phyloP scores from a whole-genome alignment of 2,888 invertebrate genomes.

The Bhutanitis thaidina region DNA sequence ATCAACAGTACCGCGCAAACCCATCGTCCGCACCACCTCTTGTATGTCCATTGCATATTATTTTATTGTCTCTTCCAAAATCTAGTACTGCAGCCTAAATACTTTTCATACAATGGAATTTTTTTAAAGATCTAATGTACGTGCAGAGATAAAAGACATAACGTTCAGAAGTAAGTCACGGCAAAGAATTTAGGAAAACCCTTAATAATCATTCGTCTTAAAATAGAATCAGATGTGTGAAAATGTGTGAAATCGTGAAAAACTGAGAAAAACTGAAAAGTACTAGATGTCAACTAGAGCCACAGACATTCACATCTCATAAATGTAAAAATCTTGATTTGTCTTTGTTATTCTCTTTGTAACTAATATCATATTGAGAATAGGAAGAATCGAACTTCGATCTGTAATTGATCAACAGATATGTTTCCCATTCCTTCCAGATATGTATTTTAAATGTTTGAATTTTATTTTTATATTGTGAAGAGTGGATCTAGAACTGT shows the following conservation, averaged over 20 bases:
- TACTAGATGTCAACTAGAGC: constrained; percentile 22
- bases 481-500: too few relatives aligned
- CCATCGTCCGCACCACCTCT: constrained; percentile 59
- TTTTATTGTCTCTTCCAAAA: constrained; percentile 33
- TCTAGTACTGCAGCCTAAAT: constrained; percentile 36
- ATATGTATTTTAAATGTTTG: too few relatives aligned
- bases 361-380: too few relatives aligned
- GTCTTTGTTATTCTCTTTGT: too few relatives aligned
- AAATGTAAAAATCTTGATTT: too few relatives aligned
- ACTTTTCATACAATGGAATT: constrained; percentile 42
- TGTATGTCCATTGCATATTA: constrained; percentile 74
- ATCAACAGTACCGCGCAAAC: constrained; percentile 47
- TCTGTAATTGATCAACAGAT: too few relatives aligned
- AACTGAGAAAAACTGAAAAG: constrained; percentile 54
- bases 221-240: constrained; percentile 69
- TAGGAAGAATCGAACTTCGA: too few relatives aligned
- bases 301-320: too few relatives aligned
- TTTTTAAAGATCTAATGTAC: constrained; percentile 41
- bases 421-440: too few relatives aligned
- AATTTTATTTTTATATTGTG: too few relatives aligned
- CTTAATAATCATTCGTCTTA: constrained; percentile 72
- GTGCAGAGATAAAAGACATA: constrained; percentile 40
- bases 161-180: constrained; percentile 38
- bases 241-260: constrained; percentile 59
- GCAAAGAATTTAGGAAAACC: constrained; percentile 43